phyloP scores from a whole-genome alignment of 2,797 vertebrate genomes.

The Ficedula albicollis region DNA sequence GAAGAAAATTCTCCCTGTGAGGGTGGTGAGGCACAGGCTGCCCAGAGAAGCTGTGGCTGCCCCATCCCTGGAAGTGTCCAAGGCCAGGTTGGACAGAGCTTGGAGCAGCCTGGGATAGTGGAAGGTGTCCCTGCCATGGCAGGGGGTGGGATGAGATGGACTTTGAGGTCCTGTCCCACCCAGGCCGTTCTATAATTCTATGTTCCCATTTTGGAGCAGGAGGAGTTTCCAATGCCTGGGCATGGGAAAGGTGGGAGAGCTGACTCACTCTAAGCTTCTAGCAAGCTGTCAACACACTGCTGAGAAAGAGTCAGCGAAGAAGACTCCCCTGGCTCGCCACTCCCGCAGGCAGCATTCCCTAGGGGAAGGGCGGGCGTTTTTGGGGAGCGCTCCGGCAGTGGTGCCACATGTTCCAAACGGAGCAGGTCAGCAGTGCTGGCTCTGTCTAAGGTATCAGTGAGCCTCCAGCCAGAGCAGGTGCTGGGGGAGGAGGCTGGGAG shows the following conservation, averaged over 20 bases:
- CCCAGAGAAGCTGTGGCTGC: neutral
- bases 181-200: fast-evolving
- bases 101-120: neutral
- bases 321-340: too few species aligned
- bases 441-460: neutral
- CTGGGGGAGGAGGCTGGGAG: neutral
- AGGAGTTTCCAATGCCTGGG: fast-evolving
- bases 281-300: fast-evolving
- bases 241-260: neutral
- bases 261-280: fast-evolving
- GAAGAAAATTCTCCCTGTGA: neutral
- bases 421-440: neutral
- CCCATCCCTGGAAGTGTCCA: too few species aligned
- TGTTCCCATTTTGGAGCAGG: neutral
- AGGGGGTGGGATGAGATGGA: neutral
- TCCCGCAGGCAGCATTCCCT: neutral
- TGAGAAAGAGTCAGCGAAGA: neutral
- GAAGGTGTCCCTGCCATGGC: neutral
- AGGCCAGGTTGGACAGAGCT: fast-evolving
- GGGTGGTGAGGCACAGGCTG: fast-evolving
- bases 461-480: neutral
- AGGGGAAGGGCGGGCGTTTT: fast-evolving
- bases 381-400: fast-evolving
- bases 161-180: neutral
- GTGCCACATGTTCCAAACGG: fast-evolving